phyloP scores from a whole-genome alignment of 1,140 invertebrate species.

The Lucilia cuprina region DNA sequence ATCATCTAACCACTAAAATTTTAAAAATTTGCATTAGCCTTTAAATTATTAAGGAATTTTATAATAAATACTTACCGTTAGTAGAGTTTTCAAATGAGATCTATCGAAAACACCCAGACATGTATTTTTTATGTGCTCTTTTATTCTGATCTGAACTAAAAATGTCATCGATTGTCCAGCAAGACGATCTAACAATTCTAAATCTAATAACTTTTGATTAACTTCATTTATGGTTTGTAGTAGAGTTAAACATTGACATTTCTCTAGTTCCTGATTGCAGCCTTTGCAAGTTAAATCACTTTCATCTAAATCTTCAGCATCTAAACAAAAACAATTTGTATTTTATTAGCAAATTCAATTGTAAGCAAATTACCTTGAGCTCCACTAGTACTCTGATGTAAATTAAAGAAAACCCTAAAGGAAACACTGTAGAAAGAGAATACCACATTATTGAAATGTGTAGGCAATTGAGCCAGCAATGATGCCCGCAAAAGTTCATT shows the following conservation, averaged over 20 bases:
- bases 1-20: conserved; percentile 77
- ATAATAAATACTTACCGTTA: conserved; percentile 67
- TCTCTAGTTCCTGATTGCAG: conserved; percentile 73
- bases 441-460: conserved; percentile 73
- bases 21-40: conserved; percentile 26
- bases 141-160: conserved; percentile 81
- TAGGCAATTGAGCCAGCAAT: conserved; percentile 74
- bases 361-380: conserved; percentile 38
- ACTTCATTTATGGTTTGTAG: conserved; percentile 79
- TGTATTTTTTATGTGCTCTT: conserved; percentile 77
- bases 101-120: conserved; percentile 86
- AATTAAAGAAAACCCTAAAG: conserved; percentile 75
- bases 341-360: too few relatives aligned
- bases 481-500: conserved; percentile 66
- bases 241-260: conserved; percentile 78
- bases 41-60: conserved; percentile 39
- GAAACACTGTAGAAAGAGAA: conserved; percentile 79
- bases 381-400: conserved; percentile 53
- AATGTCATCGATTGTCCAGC: conserved; percentile 81
- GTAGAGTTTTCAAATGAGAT: conserved; percentile 74
- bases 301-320: conserved; percentile 67
- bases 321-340: conserved; percentile 44
- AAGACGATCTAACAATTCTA: conserved; percentile 80
- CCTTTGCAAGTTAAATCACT: conserved; percentile 68
- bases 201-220: conserved; percentile 76